These are phyloP conservation scores for Littorina saxatilis DNA, from an alignment of 1,140 invertebrate species.

Conservation along the genomic window DNA sequence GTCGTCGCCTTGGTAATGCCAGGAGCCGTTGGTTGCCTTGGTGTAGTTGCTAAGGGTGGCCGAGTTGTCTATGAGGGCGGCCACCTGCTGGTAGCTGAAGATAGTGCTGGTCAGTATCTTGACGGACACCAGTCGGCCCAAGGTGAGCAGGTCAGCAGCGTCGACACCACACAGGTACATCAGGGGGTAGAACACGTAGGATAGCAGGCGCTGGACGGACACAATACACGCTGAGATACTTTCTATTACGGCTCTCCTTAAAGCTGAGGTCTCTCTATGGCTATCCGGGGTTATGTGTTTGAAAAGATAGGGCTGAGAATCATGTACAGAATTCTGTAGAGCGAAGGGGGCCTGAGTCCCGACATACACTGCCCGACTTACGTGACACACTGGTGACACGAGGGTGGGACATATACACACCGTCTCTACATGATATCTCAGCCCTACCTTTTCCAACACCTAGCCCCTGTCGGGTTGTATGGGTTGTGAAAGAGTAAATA, in stretches of 20 bases:
- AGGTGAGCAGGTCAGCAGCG: conserved; percentile 43
- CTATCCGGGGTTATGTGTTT: too few relatives aligned
- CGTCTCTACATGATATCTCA: too few relatives aligned
- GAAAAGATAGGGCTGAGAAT: too few relatives aligned
- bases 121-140: conserved; percentile 55
- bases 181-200: conserved; percentile 58
- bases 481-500: too few relatives aligned
- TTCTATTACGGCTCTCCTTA: neutral
- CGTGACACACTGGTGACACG: too few relatives aligned
- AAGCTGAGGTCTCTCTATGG: too few relatives aligned
- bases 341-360: neutral
- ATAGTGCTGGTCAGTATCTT: conserved; percentile 59
- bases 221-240: neutral
- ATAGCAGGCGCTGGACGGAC: conserved; percentile 52
- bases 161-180: conserved; percentile 58
- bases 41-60: neutral
- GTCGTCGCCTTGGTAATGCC: conserved; percentile 13
- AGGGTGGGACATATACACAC: neutral
- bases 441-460: too few relatives aligned
- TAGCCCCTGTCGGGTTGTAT: too few relatives aligned
- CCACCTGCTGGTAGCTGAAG: conserved; percentile 54
- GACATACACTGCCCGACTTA: neutral
- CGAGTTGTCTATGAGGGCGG: conserved; percentile 32
- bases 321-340: too few relatives aligned
- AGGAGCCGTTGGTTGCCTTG: neutral